These are phyloP conservation scores for Sitta carolinensis DNA, from an alignment of 2,797 vertebrate species.

Conservation along the genomic window DNA sequence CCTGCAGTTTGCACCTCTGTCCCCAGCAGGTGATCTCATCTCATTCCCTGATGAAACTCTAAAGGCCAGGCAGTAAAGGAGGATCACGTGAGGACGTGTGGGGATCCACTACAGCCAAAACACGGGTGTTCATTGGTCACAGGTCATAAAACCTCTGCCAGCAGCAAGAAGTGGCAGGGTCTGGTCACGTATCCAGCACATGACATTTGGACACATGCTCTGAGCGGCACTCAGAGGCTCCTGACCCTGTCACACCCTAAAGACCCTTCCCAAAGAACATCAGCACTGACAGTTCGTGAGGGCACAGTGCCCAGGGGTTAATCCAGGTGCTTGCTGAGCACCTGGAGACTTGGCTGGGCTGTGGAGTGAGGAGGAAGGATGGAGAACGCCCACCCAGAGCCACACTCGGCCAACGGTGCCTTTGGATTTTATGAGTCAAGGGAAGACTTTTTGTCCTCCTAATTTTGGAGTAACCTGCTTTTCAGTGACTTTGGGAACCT, in stretches of 20 bases:
- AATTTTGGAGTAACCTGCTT: constrained; percentile 1
- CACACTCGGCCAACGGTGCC: fast-evolving
- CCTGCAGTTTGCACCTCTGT: neutral
- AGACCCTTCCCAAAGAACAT: neutral
- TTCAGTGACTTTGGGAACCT: neutral
- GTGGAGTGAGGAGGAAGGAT: fast-evolving
- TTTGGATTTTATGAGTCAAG: neutral
- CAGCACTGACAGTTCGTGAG: fast-evolving
- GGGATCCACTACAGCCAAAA: neutral
- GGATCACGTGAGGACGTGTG: fast-evolving
- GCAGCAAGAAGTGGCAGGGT: neutral
- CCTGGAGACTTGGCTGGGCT: neutral
- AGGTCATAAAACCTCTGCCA: neutral
- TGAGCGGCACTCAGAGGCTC: neutral
- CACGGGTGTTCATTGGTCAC: fast-evolving
- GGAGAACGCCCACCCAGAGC: neutral
- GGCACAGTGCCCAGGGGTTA: neutral
- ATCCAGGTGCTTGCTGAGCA: neutral
- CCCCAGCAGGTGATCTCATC: neutral
- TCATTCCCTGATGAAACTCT: neutral
- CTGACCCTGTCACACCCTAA: neutral
- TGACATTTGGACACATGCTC: neutral
- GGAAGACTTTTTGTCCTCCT: neutral
- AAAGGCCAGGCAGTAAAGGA: neutral
- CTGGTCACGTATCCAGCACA: fast-evolving